These are phyloP conservation scores for Sebastes matsubarae DNA, from an alignment of 2,797 vertebrate genomes.

Conservation along the genomic window DNA sequence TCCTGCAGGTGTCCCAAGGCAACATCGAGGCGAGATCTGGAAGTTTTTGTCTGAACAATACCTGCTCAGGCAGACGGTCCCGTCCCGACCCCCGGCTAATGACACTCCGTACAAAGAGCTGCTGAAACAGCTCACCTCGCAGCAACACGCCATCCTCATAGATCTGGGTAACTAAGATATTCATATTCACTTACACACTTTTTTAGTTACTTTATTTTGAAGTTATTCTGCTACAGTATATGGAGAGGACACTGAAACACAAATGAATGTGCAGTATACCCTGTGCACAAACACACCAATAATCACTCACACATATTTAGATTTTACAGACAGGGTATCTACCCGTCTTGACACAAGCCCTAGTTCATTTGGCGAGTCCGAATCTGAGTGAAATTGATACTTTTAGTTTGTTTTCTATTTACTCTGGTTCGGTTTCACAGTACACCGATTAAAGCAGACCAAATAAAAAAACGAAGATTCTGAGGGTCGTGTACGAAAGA, in stretches of 20 bases:
- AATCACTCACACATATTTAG: not conserved
- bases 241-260: not conserved
- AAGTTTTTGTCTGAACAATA: conserved; percentile 95
- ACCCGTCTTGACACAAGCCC: not conserved
- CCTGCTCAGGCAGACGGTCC: conserved; percentile 87
- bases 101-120: conserved; percentile 93
- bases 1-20: conserved; percentile 90
- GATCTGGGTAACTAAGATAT: conserved; percentile 88
- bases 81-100: conserved; percentile 84
- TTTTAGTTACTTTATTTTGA: not conserved
- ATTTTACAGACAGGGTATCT: not conserved
- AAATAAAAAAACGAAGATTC: no score
- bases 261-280: not conserved
- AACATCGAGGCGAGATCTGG: conserved; percentile 97
- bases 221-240: not conserved
- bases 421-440: no score
- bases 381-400: no score
- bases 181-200: not conserved
- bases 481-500: no score
- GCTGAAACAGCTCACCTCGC: conserved; percentile 93
- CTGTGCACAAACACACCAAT: not conserved
- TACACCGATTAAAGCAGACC: no score
- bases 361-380: no score
- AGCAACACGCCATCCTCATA: conserved; percentile 97
- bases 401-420: no score